Conservation (phyloP, 2,888 invertebrate species). For the Callyntrura sp. region DNA sequence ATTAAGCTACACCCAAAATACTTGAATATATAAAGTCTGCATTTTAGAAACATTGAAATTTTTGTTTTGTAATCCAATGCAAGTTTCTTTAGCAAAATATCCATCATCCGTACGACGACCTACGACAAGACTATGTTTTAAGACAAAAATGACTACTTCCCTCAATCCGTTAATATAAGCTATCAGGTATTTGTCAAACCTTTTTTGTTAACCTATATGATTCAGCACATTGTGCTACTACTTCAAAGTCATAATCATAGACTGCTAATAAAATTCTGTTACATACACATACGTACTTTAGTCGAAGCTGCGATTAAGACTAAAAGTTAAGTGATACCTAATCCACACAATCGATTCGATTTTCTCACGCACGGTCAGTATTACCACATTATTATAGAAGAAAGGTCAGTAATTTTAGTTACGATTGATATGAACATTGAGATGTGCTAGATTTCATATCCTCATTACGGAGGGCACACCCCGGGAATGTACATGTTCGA, state of each 20-base stretch:
- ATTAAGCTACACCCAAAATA: constrained; percentile 37
- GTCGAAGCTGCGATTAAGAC: constrained; percentile 11
- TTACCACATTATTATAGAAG: constrained; percentile 4
- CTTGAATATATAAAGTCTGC: constrained; percentile 14
- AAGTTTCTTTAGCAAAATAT: constrained; percentile 29
- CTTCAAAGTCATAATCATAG: constrained; percentile 20
- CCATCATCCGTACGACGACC: background rate
- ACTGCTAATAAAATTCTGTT: constrained; percentile 19
- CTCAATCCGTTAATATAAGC: constrained; percentile 9
- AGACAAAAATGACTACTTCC: constrained; percentile 41
- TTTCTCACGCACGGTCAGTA: background rate
- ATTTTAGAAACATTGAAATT: background rate
- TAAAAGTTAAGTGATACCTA: background rate
- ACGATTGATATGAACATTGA: constrained; percentile 66
- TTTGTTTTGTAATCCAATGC: constrained; percentile 17
- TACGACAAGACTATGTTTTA: constrained; percentile 37
- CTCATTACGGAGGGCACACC: constrained; percentile 14
- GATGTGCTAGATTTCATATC: constrained; percentile 58
- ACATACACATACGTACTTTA: background rate
- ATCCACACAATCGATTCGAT: background rate
- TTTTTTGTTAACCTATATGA: background rate
- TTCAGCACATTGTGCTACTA: background rate
- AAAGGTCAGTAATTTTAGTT: constrained; percentile 56
- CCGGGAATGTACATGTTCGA: constrained; percentile 40
- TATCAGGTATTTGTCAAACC: constrained; percentile 49